Percentiles rank a stretch among this genome's conserved stretches.
Conservation (phyloP, 2,113 vertebrate species). For the Gadus chalcogrammus region DNA sequence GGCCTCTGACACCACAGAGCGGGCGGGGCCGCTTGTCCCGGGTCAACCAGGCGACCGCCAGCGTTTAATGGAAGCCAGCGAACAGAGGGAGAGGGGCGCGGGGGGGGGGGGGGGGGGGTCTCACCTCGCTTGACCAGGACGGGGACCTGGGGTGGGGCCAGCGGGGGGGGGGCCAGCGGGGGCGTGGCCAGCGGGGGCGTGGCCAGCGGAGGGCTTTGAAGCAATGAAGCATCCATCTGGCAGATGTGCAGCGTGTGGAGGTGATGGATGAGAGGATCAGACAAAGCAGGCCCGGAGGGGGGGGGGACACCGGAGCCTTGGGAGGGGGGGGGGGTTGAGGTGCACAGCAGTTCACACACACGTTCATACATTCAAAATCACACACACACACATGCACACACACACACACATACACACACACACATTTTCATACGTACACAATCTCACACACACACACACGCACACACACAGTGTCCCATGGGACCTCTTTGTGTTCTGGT, state of each 20-base stretch:
- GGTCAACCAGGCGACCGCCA: slow-evolving; percentile 16
- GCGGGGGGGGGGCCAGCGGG: slow-evolving; percentile 23
- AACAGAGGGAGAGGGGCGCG: neutral
- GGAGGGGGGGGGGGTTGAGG: neutral
- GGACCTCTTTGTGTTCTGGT: neutral
- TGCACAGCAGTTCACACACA: neutral
- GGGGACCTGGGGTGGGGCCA: neutral
- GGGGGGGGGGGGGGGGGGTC: neutral
- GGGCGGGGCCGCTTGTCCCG: slow-evolving; percentile 23
- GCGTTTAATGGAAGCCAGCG: slow-evolving; percentile 29
- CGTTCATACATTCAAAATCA: neutral
- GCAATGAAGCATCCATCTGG: slow-evolving; percentile 15
- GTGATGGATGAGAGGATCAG: slow-evolving; percentile 3
- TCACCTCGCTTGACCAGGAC: neutral
- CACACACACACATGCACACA: neutral
- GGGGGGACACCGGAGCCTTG: slow-evolving; percentile 13
- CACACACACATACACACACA: neutral
- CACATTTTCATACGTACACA: too few species aligned
- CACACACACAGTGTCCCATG: neutral
- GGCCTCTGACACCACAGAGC: slow-evolving; percentile 5
- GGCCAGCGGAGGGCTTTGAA: slow-evolving; percentile 29
- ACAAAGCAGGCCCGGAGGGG: too few species aligned
- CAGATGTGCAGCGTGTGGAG: slow-evolving; percentile 4
- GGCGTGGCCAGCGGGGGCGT: neutral
- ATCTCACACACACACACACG: neutral